Evolutionary conservation across 2,888 invertebrate genomes (phyloP), one percentile per base, ranked within the genome.

Genomic region (Eupeodes latifasciatus): DNA sequence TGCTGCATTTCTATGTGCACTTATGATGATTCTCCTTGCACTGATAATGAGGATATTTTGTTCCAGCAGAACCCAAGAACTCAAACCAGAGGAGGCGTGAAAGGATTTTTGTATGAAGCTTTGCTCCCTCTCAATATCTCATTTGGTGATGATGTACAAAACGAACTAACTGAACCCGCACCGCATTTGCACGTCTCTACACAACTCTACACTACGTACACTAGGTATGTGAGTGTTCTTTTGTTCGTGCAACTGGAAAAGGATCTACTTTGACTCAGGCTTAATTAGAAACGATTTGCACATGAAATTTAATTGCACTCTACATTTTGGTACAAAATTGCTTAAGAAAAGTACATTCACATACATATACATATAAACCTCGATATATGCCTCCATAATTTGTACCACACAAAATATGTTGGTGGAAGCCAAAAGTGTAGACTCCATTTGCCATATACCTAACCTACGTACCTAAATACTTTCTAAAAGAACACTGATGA

Each of bases 231-330:
- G 40, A 19, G 64, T 78, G 78, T 81, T 44, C 77, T 69, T 77
- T 85, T 78, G 85, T 88, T 81, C 44, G 16, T 14, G n/a, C 61
- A 51, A 81, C 79, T 87, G 64, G 76, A 77, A 83, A 66, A 76
- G 79, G 75, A 83, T 83, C 83, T 80, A 61, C 87, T 80, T 72
- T 87, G 67, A 72, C 59, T 80, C 55, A 77, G 75, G 74, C 85
- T 81, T 88, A 88, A 88, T 85, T 88, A 88, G 81, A 81, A 88
- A 64, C 81, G 80, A 87, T 87, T 87, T 87, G 87, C 87, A 87
- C 84, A 84, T 82, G 84, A 69, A 88, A 79, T 85, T 88, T 84
- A 85, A 88, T 88, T 88, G 81, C 85, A 75, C 71, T 81, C 62
- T 67, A 69, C 75, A 40, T 87, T 80, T 83, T 84, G 71, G 64